These are phyloP conservation scores for Lasiurus borealis DNA, from an alignment of 2,113 vertebrate genomes.

Conservation along the genomic window DNA sequence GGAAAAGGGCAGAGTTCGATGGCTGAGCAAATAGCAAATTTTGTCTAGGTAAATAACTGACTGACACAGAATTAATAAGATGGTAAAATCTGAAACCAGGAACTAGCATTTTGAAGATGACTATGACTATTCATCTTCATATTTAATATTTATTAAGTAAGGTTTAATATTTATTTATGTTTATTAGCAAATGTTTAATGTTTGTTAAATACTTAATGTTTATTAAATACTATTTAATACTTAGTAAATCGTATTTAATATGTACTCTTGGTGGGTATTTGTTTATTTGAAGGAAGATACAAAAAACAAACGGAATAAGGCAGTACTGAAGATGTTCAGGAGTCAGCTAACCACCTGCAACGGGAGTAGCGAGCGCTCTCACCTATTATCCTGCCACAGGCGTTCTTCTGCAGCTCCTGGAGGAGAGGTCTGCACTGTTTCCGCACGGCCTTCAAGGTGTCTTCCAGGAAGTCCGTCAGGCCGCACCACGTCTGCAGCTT, in stretches of 20 bases:
- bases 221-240: neutral
- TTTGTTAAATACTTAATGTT: neutral
- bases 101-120: neutral
- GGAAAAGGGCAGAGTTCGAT: neutral
- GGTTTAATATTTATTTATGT: neutral
- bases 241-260: neutral
- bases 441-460: constrained; percentile 85
- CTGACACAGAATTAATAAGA: neutral
- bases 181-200: neutral
- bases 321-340: neutral
- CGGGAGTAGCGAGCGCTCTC: neutral
- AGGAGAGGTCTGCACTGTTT: constrained; percentile 82
- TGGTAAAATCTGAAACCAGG: neutral
- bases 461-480: constrained; percentile 89
- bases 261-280: neutral
- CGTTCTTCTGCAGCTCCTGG: constrained; percentile 81
- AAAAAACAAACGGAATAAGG: neutral
- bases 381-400: constrained; percentile 89
- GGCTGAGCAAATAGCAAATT: neutral
- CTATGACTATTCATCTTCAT: neutral
- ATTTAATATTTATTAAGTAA: neutral
- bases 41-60: neutral
- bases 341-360: neutral
- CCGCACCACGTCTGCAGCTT: constrained; percentile 88
- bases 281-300: neutral